phyloP scores from a whole-genome alignment of 2,888 invertebrate genomes.

The Sicus ferrugineus region DNA sequence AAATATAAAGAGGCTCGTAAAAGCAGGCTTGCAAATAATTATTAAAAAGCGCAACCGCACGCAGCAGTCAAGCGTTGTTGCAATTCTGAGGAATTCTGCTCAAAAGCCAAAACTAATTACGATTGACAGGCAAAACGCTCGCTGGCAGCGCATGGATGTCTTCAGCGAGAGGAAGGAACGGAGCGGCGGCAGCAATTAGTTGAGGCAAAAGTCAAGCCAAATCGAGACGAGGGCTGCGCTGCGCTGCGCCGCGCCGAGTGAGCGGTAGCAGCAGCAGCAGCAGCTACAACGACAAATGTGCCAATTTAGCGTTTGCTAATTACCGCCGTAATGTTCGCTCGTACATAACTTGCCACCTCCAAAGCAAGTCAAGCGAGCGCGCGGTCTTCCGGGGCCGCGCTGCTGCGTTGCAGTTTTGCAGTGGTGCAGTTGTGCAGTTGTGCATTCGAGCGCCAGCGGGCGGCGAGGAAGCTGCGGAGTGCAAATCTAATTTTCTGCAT shows the following conservation, averaged over 20 bases:
- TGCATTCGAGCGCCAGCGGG: no score
- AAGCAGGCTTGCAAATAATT: background rate
- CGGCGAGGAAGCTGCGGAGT: no score
- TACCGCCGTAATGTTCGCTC: slow-evolving; percentile 54
- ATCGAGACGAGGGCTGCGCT: background rate
- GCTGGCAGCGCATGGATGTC: slow-evolving; percentile 32
- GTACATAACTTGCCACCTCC: slow-evolving; percentile 55
- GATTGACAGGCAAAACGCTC: slow-evolving; percentile 49
- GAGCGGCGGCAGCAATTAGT: slow-evolving; percentile 35
- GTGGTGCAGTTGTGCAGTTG: no score
- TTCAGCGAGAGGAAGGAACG: background rate
- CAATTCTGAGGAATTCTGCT: slow-evolving; percentile 42
- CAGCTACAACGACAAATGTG: slow-evolving; percentile 18
- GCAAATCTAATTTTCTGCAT: no score
- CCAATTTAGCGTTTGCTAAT: slow-evolving; percentile 60
- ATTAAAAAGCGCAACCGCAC: slow-evolving; percentile 2
- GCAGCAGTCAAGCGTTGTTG: slow-evolving; percentile 11
- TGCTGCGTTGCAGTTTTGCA: background rate
- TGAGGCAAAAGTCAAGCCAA: slow-evolving; percentile 28
- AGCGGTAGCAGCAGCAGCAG: background rate
- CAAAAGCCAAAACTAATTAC: slow-evolving; percentile 40
- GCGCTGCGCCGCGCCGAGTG: background rate
- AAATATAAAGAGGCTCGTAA: background rate
- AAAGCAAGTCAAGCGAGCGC: slow-evolving; percentile 31
- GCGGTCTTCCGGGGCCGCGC: background rate